A percentile compares a stretch with the other conserved stretches of the same genome.
phyloP scores from a whole-genome alignment of 2,113 vertebrate genomes.

The Budorcas taxicolor region DNA sequence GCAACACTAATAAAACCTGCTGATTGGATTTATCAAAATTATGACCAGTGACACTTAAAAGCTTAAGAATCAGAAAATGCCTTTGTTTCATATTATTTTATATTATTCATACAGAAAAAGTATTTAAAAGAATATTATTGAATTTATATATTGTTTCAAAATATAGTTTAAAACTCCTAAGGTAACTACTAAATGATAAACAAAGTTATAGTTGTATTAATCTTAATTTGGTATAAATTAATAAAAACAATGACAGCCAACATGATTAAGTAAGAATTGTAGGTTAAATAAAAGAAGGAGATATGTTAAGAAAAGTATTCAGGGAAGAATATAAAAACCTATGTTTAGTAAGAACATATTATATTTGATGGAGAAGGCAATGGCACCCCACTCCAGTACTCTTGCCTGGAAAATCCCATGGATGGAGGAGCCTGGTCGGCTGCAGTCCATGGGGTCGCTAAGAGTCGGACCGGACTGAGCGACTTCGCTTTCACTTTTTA shows the following conservation, averaged over 20 bases:
- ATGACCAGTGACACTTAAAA: background rate
- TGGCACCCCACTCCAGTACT: no score
- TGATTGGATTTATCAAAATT: background rate
- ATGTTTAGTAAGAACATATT: background rate
- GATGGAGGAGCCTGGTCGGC: no score
- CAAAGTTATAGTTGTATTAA: background rate
- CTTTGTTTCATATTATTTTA: background rate
- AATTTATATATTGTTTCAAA: slow-evolving; percentile 10
- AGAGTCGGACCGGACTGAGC: no score
- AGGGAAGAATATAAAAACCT: background rate
- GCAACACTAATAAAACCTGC: background rate
- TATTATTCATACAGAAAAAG: background rate
- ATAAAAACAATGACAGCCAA: background rate
- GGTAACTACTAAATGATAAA: background rate
- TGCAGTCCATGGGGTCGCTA: no score
- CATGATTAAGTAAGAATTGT: background rate
- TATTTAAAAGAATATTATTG: background rate
- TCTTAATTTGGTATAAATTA: background rate
- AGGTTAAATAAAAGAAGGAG: background rate
- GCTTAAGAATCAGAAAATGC: slow-evolving; percentile 1
- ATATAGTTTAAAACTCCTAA: background rate
- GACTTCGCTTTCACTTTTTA: no score
- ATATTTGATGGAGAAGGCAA: background rate
- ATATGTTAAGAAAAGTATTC: background rate
- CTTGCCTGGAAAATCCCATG: no score